Conservation (phyloP, 2,888 invertebrate species). For the Eilema griseolum region DNA sequence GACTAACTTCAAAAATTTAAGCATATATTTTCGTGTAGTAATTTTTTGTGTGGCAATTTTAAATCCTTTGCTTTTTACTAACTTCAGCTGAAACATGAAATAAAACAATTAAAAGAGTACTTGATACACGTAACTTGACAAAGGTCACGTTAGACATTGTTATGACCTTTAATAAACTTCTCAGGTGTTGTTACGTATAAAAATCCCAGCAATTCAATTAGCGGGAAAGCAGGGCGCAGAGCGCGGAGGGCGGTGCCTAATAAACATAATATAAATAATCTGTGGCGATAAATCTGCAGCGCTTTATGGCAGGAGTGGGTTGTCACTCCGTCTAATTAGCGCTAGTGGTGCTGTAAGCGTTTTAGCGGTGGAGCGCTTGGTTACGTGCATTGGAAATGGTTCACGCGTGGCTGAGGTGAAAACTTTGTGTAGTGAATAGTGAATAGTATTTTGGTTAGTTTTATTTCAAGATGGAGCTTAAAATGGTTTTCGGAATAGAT, state of each 20-base stretch:
- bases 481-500: background rate
- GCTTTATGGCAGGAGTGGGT: constrained; percentile 86
- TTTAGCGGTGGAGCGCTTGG: constrained; percentile 57
- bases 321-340: constrained; percentile 86
- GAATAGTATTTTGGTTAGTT: background rate
- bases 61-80: background rate
- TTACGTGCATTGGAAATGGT: constrained; percentile 24
- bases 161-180: constrained; percentile 59
- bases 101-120: background rate
- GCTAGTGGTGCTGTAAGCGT: constrained; percentile 73
- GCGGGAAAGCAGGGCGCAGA: constrained; percentile 77
- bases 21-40: background rate
- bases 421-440: background rate
- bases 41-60: background rate
- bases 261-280: constrained; percentile 87
- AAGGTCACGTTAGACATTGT: constrained; percentile 40
- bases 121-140: constrained; percentile 11
- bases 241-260: constrained; percentile 80
- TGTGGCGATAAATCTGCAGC: constrained; percentile 85
- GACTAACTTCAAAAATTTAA: no score
- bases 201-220: constrained; percentile 86
- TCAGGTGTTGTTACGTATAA: constrained; percentile 79
- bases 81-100: background rate
- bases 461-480: background rate
- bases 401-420: background rate